Evolutionary conservation across 2,113 vertebrate genomes (phyloP), one percentile per base, ranked within the genome.

Genomic region (Toxotes jaculatrix): DNA sequence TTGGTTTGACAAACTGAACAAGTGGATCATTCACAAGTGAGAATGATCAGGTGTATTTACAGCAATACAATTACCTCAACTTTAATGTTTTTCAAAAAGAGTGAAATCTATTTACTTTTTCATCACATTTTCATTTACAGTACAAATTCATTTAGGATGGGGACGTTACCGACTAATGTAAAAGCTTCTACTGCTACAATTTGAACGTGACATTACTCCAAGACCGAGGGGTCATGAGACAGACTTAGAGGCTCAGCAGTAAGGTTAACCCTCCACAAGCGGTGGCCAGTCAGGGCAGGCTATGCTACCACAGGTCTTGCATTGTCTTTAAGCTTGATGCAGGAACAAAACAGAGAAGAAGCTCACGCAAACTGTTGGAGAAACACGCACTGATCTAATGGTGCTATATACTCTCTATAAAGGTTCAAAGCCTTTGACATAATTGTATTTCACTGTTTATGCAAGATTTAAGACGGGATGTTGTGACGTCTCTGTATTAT

Each of bases 391-490:
- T 87, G 88, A 86, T 71, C 14, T 73, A 5, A 56, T 71, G 90
- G 88, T 89, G 91, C 86, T 82, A 60, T 73, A 72, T 49, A 71
- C 71, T 82, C 27, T 77, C 19, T 74, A 68, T 72, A 45, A 80
- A 7, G 57, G 38, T 75, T 66, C 79, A 75, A 43, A 91, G 81
- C 55, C 75, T 74, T 87, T 77, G n/a, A 40, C 32, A 74, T 80
- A 21, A 68, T n/a, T 68, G 62, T 59, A 66, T 49, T 88, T 87
- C 76, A 80, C 77, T 84, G 66, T 80, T 71, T 68, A 80, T 87
- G 83, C 80, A 69, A 79, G 32, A 79, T 56, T 55, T 62, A 47
- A 53, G 19, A 70, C 16, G 70, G 32, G 60, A 78, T 61, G 32
- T 68, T 19, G 13, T 72, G 63, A 77, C 55, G 7, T 62, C 4